phyloP scores from a whole-genome alignment of 2,113 vertebrate species.

The Lampris incognitus region DNA sequence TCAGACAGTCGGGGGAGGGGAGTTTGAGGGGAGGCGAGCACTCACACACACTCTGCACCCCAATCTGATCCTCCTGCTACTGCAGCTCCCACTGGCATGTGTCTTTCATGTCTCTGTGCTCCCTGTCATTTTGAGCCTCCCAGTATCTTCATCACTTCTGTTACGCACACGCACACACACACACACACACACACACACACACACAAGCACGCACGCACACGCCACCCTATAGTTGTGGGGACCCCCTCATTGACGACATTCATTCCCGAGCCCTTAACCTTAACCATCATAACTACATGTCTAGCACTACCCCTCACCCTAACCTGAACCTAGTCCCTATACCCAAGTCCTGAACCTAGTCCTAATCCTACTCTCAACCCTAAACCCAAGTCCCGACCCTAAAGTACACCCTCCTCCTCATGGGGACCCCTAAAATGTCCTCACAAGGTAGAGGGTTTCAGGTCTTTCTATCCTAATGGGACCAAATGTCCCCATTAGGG shows the following conservation, averaged over 20 bases:
- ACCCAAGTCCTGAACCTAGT: too few species aligned
- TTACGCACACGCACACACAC: constrained; percentile 11
- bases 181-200: constrained; percentile 22
- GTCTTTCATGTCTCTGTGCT: neutral
- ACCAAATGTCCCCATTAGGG: too few species aligned
- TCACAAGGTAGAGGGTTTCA: too few species aligned
- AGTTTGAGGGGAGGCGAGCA: neutral
- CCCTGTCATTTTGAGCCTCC: constrained; percentile 18
- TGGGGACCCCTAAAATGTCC: too few species aligned
- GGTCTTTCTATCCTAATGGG: too few species aligned
- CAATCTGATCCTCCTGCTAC: neutral
- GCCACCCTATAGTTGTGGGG: neutral
- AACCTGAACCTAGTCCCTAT: too few species aligned
- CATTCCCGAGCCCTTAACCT: too few species aligned
- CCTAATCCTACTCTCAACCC: too few species aligned
- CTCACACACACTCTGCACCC: neutral
- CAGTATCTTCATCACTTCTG: constrained; percentile 17
- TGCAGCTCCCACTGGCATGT: neutral
- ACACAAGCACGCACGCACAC: constrained; percentile 12
- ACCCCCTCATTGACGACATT: neutral
- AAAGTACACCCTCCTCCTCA: too few species aligned
- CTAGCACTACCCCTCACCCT: too few species aligned
- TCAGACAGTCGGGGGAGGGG: neutral
- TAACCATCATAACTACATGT: too few species aligned
- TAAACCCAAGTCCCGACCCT: too few species aligned